Conservation (phyloP, 1,140 invertebrate genomes). For the Meloidogyne exigua region DNA sequence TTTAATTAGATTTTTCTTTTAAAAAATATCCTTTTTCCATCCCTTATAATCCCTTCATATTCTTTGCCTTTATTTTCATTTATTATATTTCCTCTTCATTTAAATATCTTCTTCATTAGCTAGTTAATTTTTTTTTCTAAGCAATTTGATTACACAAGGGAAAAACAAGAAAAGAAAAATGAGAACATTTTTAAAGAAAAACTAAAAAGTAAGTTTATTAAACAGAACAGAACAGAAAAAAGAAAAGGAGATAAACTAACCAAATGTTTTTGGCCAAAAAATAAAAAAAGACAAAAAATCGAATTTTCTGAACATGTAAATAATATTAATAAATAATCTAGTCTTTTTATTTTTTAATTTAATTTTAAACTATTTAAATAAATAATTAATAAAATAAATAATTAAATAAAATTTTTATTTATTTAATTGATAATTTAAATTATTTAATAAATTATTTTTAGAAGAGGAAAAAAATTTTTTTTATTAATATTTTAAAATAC, state of each 20-base stretch:
- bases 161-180: not conserved
- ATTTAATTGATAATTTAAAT: no score
- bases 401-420: no score
- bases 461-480: no score
- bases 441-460: no score
- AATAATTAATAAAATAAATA: no score
- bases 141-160: conserved; percentile 4
- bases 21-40: no score
- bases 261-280: not conserved
- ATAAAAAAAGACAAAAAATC: not conserved
- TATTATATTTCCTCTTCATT: not conserved
- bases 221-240: not conserved
- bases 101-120: not conserved
- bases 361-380: no score
- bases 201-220: not conserved
- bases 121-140: not conserved
- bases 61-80: not conserved
- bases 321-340: not conserved
- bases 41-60: no score
- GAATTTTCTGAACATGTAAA: not conserved
- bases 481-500: no score
- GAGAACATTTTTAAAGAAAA: not conserved
- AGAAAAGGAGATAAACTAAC: not conserved
- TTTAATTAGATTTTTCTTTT: no score
- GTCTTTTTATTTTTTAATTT: no score